Base-by-base conservation (phyloP, 1,140 invertebrate species). In the Cotesia chilonis region DNA sequence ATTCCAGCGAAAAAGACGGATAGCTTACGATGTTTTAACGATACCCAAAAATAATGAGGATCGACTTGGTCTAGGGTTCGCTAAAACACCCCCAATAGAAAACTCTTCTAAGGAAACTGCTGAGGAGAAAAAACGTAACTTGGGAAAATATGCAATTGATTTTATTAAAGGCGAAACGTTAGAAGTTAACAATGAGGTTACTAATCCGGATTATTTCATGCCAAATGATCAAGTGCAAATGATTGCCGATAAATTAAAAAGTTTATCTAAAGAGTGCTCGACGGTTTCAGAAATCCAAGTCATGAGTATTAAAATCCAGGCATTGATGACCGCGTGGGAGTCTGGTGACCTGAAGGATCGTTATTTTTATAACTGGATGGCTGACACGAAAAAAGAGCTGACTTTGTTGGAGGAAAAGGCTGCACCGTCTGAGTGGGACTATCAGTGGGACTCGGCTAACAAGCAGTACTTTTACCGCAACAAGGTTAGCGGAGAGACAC, bases 371-470 rank as follows among this genome's bases (percentile, higher is more conserved):
- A 83, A 88, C 52, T 92, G 91, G 89, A 82, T 93, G 71, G 84
- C 86, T 47, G 87, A 87, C 57, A 90, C 89, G 9, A 88, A 88
- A 80, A 82, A 87, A 75, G 88, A 92, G 84, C 80, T 92, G 78
- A 84, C 84, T 77, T 87, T 89, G 76, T 86, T 90, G 69, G 90
- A 91, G 82, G 84, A 89, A 79, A 88, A 88, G 51, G 91, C 90
- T 7, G 89, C 90, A n/a, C 92, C 92, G 7, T 82, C 86, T 36
- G 92, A 91, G 76, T 93, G 92, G 92, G 87, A 88, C 65, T 91
- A 91, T 83, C 89, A 91, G 75, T 93, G 92, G 92, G 90, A 92
- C 90, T 93, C 91, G 92, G 87, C 85, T 75, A 89, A 91, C 88
- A 92, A 91, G 82, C 87, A 91, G 72, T 93, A 93, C 85, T 92